Evolutionary conservation across 2,113 vertebrate species (phyloP).

Genomic region (Tauraco erythrolophus): DNA sequence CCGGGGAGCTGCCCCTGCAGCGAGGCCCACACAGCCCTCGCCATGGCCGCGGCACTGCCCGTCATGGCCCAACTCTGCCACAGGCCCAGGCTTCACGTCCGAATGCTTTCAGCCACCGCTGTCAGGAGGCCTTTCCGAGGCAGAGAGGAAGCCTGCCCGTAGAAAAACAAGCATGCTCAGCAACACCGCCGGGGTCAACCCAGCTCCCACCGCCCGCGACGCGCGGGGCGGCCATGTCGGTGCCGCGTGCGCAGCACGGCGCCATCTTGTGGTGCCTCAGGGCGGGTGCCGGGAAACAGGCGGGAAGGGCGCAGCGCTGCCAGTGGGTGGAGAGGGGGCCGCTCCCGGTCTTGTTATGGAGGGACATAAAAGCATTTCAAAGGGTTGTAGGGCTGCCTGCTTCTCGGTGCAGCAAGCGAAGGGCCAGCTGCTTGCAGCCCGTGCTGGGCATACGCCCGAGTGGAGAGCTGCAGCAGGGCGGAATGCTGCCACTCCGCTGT

Average conservation of each 20-base stretch:
- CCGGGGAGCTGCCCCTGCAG: neutral
- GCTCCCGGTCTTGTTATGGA: too few relatives aligned
- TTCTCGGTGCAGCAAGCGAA: neutral
- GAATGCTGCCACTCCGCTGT: neutral
- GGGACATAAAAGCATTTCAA: neutral
- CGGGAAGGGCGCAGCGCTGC: accelerated
- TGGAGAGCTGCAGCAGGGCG: accelerated
- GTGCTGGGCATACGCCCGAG: accelerated
- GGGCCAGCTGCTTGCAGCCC: neutral
- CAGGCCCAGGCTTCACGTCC: neutral
- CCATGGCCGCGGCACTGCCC: accelerated
- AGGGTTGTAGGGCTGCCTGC: neutral
- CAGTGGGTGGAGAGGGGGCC: too few relatives aligned
- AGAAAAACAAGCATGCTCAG: neutral
- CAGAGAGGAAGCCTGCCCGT: neutral
- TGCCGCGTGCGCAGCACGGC: accelerated
- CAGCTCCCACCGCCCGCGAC: accelerated
- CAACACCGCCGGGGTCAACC: accelerated
- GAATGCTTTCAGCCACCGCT: neutral
- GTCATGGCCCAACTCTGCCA: neutral
- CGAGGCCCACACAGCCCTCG: accelerated
- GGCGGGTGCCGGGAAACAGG: neutral
- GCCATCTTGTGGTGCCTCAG: neutral
- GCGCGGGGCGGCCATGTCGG: accelerated
- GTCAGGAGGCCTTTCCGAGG: neutral